phyloP scores from a whole-genome alignment of 2,113 vertebrate genomes.

The Talpa occidentalis region DNA sequence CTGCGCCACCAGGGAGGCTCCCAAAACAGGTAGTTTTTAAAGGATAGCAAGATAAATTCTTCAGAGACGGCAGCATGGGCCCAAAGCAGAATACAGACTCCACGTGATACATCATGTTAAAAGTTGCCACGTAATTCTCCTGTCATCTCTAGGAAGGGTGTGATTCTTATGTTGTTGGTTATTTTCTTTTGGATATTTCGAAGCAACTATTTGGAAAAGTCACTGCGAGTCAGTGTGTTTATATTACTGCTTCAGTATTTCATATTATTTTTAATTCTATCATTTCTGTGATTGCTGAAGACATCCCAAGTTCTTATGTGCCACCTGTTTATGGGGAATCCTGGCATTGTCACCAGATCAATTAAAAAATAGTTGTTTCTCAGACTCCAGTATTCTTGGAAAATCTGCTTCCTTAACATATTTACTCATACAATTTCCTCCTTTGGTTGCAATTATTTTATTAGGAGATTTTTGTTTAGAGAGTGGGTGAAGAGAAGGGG shows the following conservation, averaged over 20 bases:
- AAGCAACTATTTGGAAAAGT: not conserved
- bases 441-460: not conserved
- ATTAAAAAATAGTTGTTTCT: not conserved
- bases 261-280: not conserved
- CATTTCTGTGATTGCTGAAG: not conserved
- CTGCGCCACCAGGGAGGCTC: too few species aligned
- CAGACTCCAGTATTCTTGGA: not conserved
- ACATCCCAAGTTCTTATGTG: not conserved
- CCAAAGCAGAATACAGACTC: not conserved
- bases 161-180: not conserved
- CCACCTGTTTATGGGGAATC: not conserved
- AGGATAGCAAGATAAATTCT: not conserved
- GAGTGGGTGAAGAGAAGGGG: not conserved
- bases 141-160: not conserved
- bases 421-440: not conserved
- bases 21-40: not conserved
- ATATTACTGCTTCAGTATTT: not conserved
- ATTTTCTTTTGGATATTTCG: not conserved
- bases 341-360: not conserved
- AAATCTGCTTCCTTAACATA: not conserved
- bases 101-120: not conserved
- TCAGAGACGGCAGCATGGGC: not conserved
- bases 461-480: not conserved
- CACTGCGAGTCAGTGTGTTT: not conserved
- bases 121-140: not conserved